Base-by-base conservation (phyloP, 2,797 vertebrate species). In the Tympanoctomys barrerae region DNA sequence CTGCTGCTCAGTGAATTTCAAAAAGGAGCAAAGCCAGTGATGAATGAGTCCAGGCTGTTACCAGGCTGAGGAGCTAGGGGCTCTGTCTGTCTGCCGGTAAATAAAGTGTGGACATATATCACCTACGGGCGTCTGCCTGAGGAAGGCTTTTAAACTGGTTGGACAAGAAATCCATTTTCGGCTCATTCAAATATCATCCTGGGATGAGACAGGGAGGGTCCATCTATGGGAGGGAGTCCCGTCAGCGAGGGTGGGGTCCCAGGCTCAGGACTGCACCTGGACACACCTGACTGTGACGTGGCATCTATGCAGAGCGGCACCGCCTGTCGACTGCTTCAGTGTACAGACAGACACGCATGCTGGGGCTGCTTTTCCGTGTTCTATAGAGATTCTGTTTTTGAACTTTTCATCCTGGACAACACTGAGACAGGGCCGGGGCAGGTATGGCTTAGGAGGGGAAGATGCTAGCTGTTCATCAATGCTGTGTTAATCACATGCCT, bases 1-100 rank as follows among this genome's bases (percentile, higher is more conserved):
- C 91, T 81, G 89, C 91, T 95, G 91, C 85, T 91, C 5, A 0
- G 85, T 94, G 94, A 93, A 95, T 96, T 96, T 96, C 94, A 96
- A 94, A 89, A 61, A 96, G 94, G 94, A 86, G 66, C 78, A 11
- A 88, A 88, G 92, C 86, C 31, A 0, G 92, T 96, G 96, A 95
- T 94, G 94, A 81, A 95, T 5, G 57, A 87, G 90, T 85, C 89
- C 88, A 57, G 52, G 88, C 82, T 89, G 81, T 89, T 95, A 87
- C 73, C 61, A 42, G 62, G 77, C 94, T 93, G 36, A 82, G 85
- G 89, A 95, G 86, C 88, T 79, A 82, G 87, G 96, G 57, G 61
- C 84, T 89, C 90, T 96, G 93, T 90, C 87, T 93, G 91, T 71
- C 94, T 89, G 80, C 85, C 4, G 26, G 92, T 92, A 94, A 95